Evolutionary conservation across 2,888 invertebrate species (phyloP), one percentile per base, ranked within the genome.

Genomic region (Drosophila demipolita): DNA sequence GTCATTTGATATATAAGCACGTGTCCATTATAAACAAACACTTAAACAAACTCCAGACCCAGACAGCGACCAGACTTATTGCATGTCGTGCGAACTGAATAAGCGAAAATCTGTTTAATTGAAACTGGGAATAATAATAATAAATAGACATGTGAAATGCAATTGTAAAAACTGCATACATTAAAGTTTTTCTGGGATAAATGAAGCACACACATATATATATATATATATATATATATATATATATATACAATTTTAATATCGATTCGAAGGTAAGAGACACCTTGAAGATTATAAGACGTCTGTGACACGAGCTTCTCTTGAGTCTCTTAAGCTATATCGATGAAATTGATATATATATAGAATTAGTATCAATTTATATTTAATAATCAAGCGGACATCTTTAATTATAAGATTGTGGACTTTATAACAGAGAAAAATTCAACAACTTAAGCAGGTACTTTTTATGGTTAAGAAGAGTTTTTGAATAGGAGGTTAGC

Each of bases 1-100:
- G 38, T 55, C 38, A 55, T 55, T n/a, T 29, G 6, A 38, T 55
- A 55, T 8, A 12, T 29, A 12, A 29, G 38, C 55, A 55, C 55
- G 55, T n/a, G 55, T n/a, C 49, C 26, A 49, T 26, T 26, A 49
- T 26, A 49, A 49, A 49, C 17, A 17, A 54, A 12, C 26, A 38
- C 38, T 29, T 55, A 38, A 38, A 55, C 26, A 55, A 38, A 26
- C 36, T 3, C 26, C 55, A 55, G 54, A 53, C 33, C 3, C 36
- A 54, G 36, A 54, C 54, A 38, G 7, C 7, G 1, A n/a, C 23
- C 38, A 55, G n/a, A 55, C 55, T 8, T n/a, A 15, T 23, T 54
- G 36, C 33, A 35, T 26, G 45, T 15, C 20, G 45, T 23, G 45
- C 23, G 20, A 45, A 45, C 20, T 23, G 45, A 23, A 15, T 23